Percentiles rank a stretch among this genome's conserved stretches.
Conservation (phyloP, 2,797 vertebrate species). For the Schizopygopsis malacanthus region DNA sequence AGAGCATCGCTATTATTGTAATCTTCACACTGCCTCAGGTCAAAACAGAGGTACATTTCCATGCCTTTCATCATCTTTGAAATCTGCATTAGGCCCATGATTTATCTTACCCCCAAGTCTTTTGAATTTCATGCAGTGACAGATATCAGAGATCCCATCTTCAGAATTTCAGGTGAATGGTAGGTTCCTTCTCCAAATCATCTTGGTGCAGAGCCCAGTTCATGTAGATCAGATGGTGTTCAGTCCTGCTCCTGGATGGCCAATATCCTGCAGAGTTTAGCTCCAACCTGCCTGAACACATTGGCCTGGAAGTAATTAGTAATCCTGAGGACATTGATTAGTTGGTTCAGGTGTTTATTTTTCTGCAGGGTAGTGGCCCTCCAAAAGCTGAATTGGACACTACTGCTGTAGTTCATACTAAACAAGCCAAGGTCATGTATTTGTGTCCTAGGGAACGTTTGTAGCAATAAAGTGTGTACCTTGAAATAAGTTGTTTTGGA, state of each 20-base stretch:
- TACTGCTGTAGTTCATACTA: neutral
- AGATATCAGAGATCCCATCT: neutral
- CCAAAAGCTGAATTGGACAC: neutral
- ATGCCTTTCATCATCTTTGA: neutral
- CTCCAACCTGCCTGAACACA: neutral
- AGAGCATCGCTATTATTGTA: neutral
- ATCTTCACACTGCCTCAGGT: conserved; percentile 16
- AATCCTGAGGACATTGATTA: neutral
- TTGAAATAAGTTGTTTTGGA: neutral
- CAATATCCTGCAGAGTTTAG: neutral
- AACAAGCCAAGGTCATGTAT: neutral
- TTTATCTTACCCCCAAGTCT: neutral
- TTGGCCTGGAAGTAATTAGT: neutral
- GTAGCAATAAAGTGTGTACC: neutral
- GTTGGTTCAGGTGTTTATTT: neutral
- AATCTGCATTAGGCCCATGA: neutral
- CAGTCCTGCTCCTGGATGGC: neutral
- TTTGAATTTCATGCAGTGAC: neutral
- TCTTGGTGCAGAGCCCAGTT: neutral
- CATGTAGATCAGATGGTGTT: neutral
- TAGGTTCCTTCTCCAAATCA: neutral
- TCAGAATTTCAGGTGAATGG: neutral
- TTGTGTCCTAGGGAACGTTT: neutral
- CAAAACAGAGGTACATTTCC: neutral
- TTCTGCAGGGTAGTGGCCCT: neutral